Base-by-base conservation (phyloP, 2,888 invertebrate species). In the Tenthredo notha region DNA sequence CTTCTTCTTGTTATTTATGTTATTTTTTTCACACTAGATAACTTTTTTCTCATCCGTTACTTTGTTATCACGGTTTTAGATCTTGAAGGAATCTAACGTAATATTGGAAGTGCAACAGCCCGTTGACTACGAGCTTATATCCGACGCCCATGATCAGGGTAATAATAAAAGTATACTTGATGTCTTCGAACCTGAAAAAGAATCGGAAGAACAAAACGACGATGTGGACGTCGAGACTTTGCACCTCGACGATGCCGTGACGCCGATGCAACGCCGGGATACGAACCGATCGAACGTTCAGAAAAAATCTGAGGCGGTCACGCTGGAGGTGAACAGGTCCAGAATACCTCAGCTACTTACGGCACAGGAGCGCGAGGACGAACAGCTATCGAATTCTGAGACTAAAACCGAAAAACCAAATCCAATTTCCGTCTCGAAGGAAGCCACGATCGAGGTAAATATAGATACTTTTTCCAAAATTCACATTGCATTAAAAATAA, bases 401-500 rank as follows among this genome's bases (percentile, higher is more conserved):
- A 33, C 47, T 33, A 29, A 80, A n/a, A 67, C 65, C n/a, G 70
- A 83, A 70, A 84, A 85, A 72, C 72, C 84, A 85, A 86, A 85
- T 84, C 88, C 88, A 29, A 86, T 87, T 70, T 85, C 86, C 43
- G 84, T 85, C 29, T 85, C 88, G 12, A 85, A 87, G 83, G 86
- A 86, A 77, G 85, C 85, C 74, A 84, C 84, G 84, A 86, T 87
- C 83, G 86, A 87, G 87, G 87, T 88, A 85, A 87, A 80, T 85
- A 80, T 33, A 12, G 5, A 58, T 7, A 25, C 33, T 15, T 61
- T 61, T 40, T 40, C 9, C n/a, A 40, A 40, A 74, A 40, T 74
- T 6, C 21, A 15, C 2, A 10, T 21, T 10, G 18, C 21, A 25
- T 43, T 3, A 43, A 43, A 40, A 25, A 74, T 43, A 9, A 15